Conservation (phyloP, 2,113 vertebrate species). For the Cinclus cinclus region DNA sequence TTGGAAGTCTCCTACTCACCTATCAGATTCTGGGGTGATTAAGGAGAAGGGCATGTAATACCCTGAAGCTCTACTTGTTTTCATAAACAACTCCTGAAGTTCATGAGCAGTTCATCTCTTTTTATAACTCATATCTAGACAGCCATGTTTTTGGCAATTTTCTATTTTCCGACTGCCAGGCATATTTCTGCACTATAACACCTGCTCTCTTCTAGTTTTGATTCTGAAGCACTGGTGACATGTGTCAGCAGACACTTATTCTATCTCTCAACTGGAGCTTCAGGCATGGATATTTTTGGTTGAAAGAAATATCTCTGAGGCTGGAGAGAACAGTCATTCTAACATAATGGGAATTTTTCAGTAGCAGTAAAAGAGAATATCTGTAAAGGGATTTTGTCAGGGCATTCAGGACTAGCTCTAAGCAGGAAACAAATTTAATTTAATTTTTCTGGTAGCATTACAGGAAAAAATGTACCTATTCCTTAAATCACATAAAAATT, state of each 20-base stretch:
- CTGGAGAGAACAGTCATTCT: neutral
- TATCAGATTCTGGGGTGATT: constrained; percentile 56
- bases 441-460: neutral
- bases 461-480: neutral
- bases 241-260: constrained; percentile 57
- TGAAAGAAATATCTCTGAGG: constrained; percentile 44
- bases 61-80: constrained; percentile 44
- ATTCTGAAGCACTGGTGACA: constrained; percentile 40
- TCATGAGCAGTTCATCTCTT: constrained; percentile 55
- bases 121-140: constrained; percentile 56
- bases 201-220: constrained; percentile 44
- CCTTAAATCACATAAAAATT: neutral
- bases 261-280: constrained; percentile 39
- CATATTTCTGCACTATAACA: constrained; percentile 36
- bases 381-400: neutral
- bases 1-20: constrained; percentile 43
- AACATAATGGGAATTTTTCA: neutral
- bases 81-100: constrained; percentile 43
- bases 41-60: constrained; percentile 50
- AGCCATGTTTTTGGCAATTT: constrained; percentile 21
- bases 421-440: neutral
- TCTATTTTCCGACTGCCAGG: constrained; percentile 12
- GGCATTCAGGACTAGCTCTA: neutral
- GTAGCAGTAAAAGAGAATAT: neutral
- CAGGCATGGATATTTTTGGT: constrained; percentile 42